phyloP scores from a whole-genome alignment of 2,113 vertebrate genomes.

The Egretta garzetta region DNA sequence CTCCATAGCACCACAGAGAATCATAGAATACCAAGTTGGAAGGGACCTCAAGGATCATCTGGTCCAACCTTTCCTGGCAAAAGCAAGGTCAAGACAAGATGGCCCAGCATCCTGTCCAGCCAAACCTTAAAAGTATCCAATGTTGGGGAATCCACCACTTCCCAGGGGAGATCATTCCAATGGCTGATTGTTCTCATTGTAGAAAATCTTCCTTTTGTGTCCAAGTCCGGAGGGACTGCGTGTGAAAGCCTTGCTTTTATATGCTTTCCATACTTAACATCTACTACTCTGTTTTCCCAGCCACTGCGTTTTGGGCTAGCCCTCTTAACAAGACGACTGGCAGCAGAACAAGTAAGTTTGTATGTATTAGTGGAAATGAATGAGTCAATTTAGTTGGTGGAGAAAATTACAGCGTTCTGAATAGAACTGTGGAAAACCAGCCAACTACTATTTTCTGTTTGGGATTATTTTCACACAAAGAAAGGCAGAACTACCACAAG shows the following conservation, averaged over 20 bases:
- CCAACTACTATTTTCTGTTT: slow-evolving; percentile 44
- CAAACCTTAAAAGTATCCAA: background rate
- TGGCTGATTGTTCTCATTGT: background rate
- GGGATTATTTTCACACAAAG: slow-evolving; percentile 16
- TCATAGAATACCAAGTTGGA: background rate
- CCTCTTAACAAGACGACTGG: background rate
- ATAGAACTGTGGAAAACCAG: slow-evolving; percentile 23
- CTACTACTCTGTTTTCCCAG: background rate
- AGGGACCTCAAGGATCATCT: background rate
- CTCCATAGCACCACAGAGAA: accelerated
- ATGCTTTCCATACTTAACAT: background rate
- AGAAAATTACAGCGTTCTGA: slow-evolving; percentile 52
- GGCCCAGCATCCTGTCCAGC: background rate
- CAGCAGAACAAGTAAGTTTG: slow-evolving; percentile 18
- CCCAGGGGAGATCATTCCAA: background rate
- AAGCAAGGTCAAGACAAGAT: background rate
- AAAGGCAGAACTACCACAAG: background rate
- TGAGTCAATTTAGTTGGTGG: slow-evolving; percentile 46
- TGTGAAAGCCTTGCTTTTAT: background rate
- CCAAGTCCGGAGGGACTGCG: accelerated
- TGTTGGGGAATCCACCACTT: background rate
- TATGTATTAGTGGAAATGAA: slow-evolving; percentile 32
- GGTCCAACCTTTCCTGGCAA: background rate
- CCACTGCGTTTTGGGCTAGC: background rate
- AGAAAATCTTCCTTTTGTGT: background rate